These are phyloP conservation scores for Trypoxylon attenuatum DNA, from an alignment of 2,888 invertebrate species.

Conservation along the genomic window DNA sequence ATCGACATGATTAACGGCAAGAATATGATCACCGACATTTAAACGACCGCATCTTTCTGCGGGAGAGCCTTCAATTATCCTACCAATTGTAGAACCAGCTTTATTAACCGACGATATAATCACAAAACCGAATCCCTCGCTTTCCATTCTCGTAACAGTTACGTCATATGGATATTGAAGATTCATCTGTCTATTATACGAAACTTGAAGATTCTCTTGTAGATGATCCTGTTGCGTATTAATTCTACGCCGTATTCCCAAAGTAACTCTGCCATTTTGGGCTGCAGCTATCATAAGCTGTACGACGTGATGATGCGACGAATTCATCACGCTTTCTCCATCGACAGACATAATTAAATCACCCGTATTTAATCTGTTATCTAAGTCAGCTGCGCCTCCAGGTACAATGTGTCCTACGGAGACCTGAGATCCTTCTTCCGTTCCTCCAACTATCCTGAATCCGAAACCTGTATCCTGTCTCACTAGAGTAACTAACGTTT, in stretches of 20 bases:
- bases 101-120: constrained; percentile 97
- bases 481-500: constrained; percentile 87
- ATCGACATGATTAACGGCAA: constrained; percentile 95
- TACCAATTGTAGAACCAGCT: constrained; percentile 92
- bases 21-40: constrained; percentile 95
- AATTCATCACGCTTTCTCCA: constrained; percentile 87
- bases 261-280: constrained; percentile 88
- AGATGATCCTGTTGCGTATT: constrained; percentile 76
- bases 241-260: constrained; percentile 82
- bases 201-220: constrained; percentile 72
- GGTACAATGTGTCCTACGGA: constrained; percentile 98
- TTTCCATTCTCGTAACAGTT: constrained; percentile 90
- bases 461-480: constrained; percentile 97
- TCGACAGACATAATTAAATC: constrained; percentile 97
- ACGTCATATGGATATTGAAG: constrained; percentile 89
- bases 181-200: constrained; percentile 65
- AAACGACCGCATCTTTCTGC: constrained; percentile 94
- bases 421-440: constrained; percentile 96
- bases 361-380: constrained; percentile 92
- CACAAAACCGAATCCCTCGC: constrained; percentile 99
- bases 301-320: constrained; percentile 95
- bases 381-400: constrained; percentile 94
- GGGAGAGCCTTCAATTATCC: constrained; percentile 95
- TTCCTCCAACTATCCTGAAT: constrained; percentile 98
- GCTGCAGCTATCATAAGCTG: constrained; percentile 94